Evolutionary conservation across 2,888 invertebrate species (phyloP), one percentile per base, ranked within the genome.

Genomic region (Sinodicranocentrus sp.): DNA sequence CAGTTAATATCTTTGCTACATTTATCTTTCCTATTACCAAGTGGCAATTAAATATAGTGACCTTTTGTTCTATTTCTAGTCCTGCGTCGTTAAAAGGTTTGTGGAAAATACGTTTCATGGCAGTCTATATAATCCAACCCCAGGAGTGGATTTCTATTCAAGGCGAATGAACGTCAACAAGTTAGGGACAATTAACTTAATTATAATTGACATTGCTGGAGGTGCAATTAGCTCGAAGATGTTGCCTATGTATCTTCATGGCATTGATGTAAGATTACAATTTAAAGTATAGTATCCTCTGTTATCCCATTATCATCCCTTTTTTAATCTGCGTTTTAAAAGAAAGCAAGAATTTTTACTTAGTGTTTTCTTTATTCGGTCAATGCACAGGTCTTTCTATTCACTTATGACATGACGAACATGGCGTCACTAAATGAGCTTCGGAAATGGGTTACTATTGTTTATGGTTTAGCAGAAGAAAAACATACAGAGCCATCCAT

Each of bases 341-440:
- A n/a, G n/a, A n/a, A n/a, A 39, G 6, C 39, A 5, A 8, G 6
- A 39, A 39, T 39, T 39, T 13, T 39, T 39, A 39, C 17, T 43
- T 70, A n/a, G n/a, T n/a, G n/a, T n/a, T n/a, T n/a, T n/a, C n/a
- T n/a, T n/a, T n/a, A n/a, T n/a, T n/a, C n/a, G n/a, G n/a, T n/a
- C n/a, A n/a, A n/a, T n/a, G n/a, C 43, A 33, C 48, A 88, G 87
- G 83, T 87, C 54, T 87, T 85, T 44, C 25, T 87, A 39, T 78
- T 88, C 1, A 79, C 84, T 0, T 88, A 88, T 33, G 88, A 88
- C 59, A 87, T 87, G 85, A 88, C 88, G 3, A 88, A 87, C 65
- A 78, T 85, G 48, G 48, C 71, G 0, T 86, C 87, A 0, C 44
- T 88, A 13, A 86, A 84, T 26, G 88, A 88, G 33, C 78, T 87